A percentile compares a stretch with the other conserved stretches of the same genome.
These are phyloP conservation scores for Formica selysi DNA, from an alignment of 1,140 invertebrate species.

Conservation along the genomic window DNA sequence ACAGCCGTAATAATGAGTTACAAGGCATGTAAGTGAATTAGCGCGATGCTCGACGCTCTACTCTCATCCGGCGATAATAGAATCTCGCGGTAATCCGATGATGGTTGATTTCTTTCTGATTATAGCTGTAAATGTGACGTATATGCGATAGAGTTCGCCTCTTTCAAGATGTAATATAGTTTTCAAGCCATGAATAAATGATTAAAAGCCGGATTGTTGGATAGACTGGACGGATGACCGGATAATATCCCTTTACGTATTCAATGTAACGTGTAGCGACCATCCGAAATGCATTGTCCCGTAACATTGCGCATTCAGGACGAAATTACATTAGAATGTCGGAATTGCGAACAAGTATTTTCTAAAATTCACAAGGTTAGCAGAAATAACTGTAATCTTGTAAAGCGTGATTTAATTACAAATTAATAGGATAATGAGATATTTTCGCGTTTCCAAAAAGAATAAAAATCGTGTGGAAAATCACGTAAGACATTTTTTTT, in stretches of 20 bases:
- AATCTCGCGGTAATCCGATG: slow-evolving; percentile 34
- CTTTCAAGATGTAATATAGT: slow-evolving; percentile 28
- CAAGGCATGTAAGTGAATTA: slow-evolving; percentile 61
- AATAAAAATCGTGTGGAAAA: not conserved
- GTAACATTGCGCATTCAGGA: slow-evolving; percentile 40
- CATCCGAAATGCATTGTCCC: slow-evolving; percentile 47
- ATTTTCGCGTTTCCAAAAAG: not conserved
- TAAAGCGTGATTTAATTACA: not conserved
- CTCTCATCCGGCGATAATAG: slow-evolving; percentile 24
- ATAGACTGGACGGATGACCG: slow-evolving; percentile 30
- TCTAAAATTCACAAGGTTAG: slow-evolving; percentile 26
- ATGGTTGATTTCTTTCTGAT: slow-evolving; percentile 37
- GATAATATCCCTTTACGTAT: slow-evolving; percentile 59
- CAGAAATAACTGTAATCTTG: not conserved
- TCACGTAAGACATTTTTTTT: not conserved
- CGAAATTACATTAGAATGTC: slow-evolving; percentile 38
- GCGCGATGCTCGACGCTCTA: not conserved
- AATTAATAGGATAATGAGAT: not conserved
- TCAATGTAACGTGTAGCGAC: slow-evolving; percentile 51
- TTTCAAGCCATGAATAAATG: slow-evolving; percentile 52
- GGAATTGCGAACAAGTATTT: slow-evolving; percentile 5
- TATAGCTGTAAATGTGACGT: not conserved
- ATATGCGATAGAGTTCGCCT: not conserved
- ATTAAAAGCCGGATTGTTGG: slow-evolving; percentile 53
- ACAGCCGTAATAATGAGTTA: slow-evolving; percentile 60